Conservation (phyloP, 1,140 invertebrate genomes). For the Zaprionus camerounensis region DNA sequence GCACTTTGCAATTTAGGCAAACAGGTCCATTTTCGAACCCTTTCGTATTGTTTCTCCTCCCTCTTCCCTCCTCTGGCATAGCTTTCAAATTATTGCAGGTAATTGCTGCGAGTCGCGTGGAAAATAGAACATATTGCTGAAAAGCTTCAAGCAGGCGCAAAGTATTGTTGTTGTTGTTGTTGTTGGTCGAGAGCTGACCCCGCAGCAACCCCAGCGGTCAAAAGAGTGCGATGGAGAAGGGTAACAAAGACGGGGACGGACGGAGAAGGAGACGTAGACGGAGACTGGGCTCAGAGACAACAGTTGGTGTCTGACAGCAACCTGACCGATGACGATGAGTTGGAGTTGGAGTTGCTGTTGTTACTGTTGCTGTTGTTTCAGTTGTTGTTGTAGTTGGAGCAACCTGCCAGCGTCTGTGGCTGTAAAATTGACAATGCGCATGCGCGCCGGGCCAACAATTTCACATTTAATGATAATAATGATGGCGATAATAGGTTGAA, state of each 20-base stretch:
- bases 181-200: constrained; percentile 54
- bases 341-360: constrained; percentile 10
- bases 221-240: constrained; percentile 30
- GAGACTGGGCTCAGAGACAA: constrained; percentile 59
- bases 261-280: constrained; percentile 13
- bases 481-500: constrained; percentile 82
- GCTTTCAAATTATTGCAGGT: constrained; percentile 42
- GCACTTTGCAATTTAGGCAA: constrained; percentile 23
- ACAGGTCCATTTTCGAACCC: constrained; percentile 15
- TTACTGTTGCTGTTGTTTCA: neutral
- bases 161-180: constrained; percentile 24
- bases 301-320: constrained; percentile 81
- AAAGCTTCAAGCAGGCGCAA: constrained; percentile 77
- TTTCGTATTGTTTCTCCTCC: neutral
- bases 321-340: constrained; percentile 63
- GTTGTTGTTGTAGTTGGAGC: constrained; percentile 28
- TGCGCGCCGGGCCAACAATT: constrained; percentile 75
- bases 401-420: constrained; percentile 43
- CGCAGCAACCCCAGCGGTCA: constrained; percentile 70
- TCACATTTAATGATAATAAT: constrained; percentile 83
- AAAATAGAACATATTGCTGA: constrained; percentile 82
- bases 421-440: constrained; percentile 80
- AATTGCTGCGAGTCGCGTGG: constrained; percentile 45
- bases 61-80: constrained; percentile 13
- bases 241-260: neutral